Base-by-base conservation (phyloP, 2,113 vertebrate genomes). In the Chaenogobius annularis region DNA sequence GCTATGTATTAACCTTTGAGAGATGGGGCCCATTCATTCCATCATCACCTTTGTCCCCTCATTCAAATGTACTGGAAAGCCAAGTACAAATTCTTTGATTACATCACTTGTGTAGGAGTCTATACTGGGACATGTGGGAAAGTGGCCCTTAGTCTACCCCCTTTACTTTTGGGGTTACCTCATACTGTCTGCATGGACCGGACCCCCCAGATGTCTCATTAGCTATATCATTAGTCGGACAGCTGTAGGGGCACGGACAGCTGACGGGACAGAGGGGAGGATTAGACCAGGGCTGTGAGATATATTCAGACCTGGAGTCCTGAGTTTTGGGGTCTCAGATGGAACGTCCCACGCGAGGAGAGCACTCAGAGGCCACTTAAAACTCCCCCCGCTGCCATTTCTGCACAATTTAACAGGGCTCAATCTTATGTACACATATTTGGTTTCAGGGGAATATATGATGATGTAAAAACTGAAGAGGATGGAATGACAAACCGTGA, bases 201-300 rank as follows among this genome's bases (percentile, higher is more conserved):
- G 81, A 88, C 88, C 83, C 83, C 90, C 88, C 90, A 91, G 90
- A 91, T 91, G 90, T 91, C 90, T 91, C 90, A 93, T 91, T 93
- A 93, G 90, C 88, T 93, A 91, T 92, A 93, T 92, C 91, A 91
- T 93, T 93, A 92, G 87, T 31, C 72, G 79, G 89, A 91, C 92
- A 93, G 90, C 92, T 92, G 91, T 88, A 83, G 84, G 90, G 81
- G 84, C 78, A 87, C 70, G 73, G 88, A 88, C 88, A 90, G 87
- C 88, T 90, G 90, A 89, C 79, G 75, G 77, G 85, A 83, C 85
- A 75, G 74, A 80, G 74, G 86, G 74, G 66, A 70, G 84, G 83
- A 89, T 90, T 86, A 88, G 81, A 78, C 72, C 58, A 15, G 23
- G 35, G 10, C 23, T 26, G 47, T 22, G 74, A 68, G 82, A 71